Evolutionary conservation across 92 coral and sea anemone species (phyloP).

Genomic region (Virgularia gustaviana): DNA sequence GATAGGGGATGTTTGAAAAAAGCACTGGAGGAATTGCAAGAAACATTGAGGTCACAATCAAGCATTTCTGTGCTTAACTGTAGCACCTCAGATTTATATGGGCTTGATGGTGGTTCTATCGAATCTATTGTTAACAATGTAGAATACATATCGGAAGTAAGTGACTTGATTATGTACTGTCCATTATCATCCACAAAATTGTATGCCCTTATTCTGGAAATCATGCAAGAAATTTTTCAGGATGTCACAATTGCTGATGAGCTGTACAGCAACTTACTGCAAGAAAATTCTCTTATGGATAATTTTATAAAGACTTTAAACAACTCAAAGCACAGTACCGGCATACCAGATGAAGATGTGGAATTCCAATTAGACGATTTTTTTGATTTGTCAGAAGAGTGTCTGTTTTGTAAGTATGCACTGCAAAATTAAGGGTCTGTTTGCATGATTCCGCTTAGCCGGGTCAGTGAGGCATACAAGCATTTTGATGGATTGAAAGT

Average conservation of each 20-base stretch:
- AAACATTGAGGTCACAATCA: constrained; percentile 10
- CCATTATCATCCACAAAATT: constrained; percentile 32
- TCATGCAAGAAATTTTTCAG: constrained; percentile 27
- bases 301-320: neutral
- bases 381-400: constrained; percentile 8
- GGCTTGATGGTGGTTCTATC: constrained; percentile 11
- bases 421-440: neutral
- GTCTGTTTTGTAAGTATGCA: neutral
- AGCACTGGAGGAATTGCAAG: constrained; percentile 11
- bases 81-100: constrained; percentile 6
- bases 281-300: constrained; percentile 1
- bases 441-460: neutral
- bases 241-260: constrained; percentile 30
- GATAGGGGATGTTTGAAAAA: neutral
- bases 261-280: neutral
- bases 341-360: neutral
- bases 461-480: neutral
- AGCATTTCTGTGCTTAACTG: neutral
- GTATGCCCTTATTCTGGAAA: constrained; percentile 22
- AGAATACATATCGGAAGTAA: constrained; percentile 16
- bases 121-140: constrained; percentile 30
- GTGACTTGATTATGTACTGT: constrained; percentile 35
- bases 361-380: neutral
- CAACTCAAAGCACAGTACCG: neutral
- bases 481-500: too few species aligned